Evolutionary conservation across 2,888 invertebrate genomes (phyloP), one percentile per base, ranked within the genome.

Genomic region (Dorcus parallelipipedus): DNA sequence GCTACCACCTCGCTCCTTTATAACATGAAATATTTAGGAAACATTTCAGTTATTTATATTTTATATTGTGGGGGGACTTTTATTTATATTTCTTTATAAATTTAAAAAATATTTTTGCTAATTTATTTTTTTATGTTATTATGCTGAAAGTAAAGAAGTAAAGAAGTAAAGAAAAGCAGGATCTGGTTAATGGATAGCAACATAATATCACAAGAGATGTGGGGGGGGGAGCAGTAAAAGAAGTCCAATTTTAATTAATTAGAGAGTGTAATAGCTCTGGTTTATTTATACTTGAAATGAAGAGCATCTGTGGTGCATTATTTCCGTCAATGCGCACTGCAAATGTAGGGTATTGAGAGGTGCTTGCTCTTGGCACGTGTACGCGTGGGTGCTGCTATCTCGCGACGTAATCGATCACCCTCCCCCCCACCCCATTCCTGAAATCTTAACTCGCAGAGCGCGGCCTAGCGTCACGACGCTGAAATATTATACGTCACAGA

Each of bases 281-380:
- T 56, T 56, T 56, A 56, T 56, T 56, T 56, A 56, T 56, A 56
- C 45, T 43, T 51, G 56, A 56, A 51, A 51, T 38, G 56, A 56
- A 51, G 51, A 56, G 52, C 59, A 59, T 55, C 55, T 55, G 59
- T 48, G 53, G 54, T 63, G 54, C 59, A 55, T 58, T 68, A 64
- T 68, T 70, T 71, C 70, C 70, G 70, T 69, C 64, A 69, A 66
- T 70, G 67, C 69, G 66, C 68, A 58, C 59, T 67, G 65, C 67
- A 67, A 68, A 71, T 68, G 65, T 67, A 64, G 67, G 66, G 61
- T 67, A 66, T 61, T 49, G 59, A 62, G 66, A 66, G 68, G 68
- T 68, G 63, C 59, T 65, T 64, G 67, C 67, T 67, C 64, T 61
- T 60, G 66, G 63, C 67, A 67, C 67, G 69, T 67, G 69, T 58